Conservation (phyloP, 2,113 vertebrate species). For the Phyllostomus discolor region DNA sequence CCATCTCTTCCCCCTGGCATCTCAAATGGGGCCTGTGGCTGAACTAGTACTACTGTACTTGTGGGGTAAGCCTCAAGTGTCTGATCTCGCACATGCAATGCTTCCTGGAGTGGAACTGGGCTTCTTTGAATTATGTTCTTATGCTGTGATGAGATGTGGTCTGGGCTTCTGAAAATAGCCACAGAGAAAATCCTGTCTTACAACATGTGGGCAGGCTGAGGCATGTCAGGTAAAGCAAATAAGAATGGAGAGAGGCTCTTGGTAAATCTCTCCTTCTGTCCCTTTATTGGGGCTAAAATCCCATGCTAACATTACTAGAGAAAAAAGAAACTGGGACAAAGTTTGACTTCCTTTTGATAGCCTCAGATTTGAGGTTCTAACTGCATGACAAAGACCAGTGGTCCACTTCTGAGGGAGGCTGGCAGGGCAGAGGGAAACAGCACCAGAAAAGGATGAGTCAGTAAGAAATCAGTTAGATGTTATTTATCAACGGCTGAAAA, state of each 20-base stretch:
- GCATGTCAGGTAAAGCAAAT: background rate
- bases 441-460: background rate
- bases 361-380: background rate
- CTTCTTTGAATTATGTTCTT: background rate
- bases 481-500: conserved; percentile 11
- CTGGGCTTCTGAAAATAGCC: conserved; percentile 49
- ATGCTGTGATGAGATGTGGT: background rate
- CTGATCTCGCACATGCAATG: background rate
- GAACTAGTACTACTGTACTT: background rate
- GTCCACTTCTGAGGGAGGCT: background rate
- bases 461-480: background rate
- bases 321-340: background rate
- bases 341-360: background rate
- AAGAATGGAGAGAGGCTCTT: background rate
- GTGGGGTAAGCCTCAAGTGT: background rate
- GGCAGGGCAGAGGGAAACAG: background rate
- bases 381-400: background rate
- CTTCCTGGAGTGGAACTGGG: background rate
- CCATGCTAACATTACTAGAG: background rate
- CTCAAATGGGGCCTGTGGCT: background rate
- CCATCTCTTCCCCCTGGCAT: background rate
- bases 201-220: background rate
- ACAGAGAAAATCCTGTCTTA: conserved; percentile 24
- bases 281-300: background rate
- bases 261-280: background rate